These are phyloP conservation scores for Lasioglossum figueresi DNA, from an alignment of 2,888 invertebrate species.

Conservation along the genomic window DNA sequence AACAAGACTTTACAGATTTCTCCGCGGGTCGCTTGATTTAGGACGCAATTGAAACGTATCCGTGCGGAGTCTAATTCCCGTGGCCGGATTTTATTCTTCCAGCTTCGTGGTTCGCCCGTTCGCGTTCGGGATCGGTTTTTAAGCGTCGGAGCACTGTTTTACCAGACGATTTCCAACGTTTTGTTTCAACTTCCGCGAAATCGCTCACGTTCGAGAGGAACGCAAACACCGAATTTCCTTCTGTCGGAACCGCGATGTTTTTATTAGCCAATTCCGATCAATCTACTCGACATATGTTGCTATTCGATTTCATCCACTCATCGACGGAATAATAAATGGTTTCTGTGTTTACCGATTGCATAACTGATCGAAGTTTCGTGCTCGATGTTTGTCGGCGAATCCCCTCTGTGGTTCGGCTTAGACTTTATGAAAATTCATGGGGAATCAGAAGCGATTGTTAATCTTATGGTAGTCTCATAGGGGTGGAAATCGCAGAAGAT, in stretches of 20 bases:
- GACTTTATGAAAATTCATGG: background rate
- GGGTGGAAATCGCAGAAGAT: background rate
- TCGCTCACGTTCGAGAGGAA: background rate
- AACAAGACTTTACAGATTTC: slow-evolving; percentile 36
- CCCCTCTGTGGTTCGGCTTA: background rate
- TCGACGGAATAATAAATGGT: background rate
- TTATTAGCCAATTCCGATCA: slow-evolving; percentile 2
- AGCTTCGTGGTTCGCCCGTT: background rate
- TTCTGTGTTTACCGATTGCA: background rate
- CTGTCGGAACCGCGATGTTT: background rate
- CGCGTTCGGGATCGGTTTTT: slow-evolving; percentile 16
- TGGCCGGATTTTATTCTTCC: slow-evolving; percentile 27
- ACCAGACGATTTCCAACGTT: background rate
- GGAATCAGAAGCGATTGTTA: background rate
- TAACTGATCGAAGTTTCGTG: background rate
- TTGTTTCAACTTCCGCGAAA: slow-evolving; percentile 13
- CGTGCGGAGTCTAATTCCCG: slow-evolving; percentile 24
- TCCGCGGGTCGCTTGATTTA: slow-evolving; percentile 5
- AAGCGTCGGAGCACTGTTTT: background rate
- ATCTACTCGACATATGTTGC: background rate
- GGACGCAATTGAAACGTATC: slow-evolving; percentile 42
- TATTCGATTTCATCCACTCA: background rate
- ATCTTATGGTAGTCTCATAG: background rate
- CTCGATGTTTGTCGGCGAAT: background rate
- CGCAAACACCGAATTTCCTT: background rate